Percentiles rank a stretch among this genome's conserved stretches.
Conservation (phyloP, 1,140 invertebrate genomes). For the Platorchestia sp. region DNA sequence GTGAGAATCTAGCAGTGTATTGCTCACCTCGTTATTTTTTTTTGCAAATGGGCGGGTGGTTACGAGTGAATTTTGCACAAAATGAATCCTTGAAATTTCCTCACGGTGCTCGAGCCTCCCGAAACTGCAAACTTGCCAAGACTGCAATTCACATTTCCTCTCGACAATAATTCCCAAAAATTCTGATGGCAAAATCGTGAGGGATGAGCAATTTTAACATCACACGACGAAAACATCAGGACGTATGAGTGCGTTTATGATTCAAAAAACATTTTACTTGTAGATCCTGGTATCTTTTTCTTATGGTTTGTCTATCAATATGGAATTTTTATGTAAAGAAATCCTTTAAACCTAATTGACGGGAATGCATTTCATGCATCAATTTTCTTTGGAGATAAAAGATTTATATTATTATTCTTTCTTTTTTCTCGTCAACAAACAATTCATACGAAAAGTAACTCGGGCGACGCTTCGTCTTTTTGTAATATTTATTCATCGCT, state of each 20-base stretch:
- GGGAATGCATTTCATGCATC: too few species aligned
- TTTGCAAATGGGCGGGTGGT: neutral
- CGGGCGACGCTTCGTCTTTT: neutral
- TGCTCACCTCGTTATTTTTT: neutral
- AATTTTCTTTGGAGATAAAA: too few species aligned
- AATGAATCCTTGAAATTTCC: neutral
- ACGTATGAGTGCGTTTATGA: neutral
- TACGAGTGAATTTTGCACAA: neutral
- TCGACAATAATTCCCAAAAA: neutral
- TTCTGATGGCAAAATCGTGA: neutral
- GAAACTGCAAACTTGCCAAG: neutral
- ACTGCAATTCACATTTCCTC: too few species aligned
- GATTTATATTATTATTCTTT: too few species aligned
- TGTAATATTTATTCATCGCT: neutral
- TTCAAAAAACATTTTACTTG: neutral
- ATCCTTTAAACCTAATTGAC: too few species aligned
- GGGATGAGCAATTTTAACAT: neutral
- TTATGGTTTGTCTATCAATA: too few species aligned
- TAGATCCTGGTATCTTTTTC: too few species aligned
- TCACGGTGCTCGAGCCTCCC: neutral
- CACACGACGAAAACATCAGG: neutral
- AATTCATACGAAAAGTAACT: neutral
- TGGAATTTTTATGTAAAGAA: too few species aligned
- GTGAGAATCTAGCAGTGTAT: neutral
- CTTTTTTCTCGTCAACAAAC: neutral